These are phyloP conservation scores for Zalophus californianus DNA, from an alignment of 2,797 vertebrate genomes.

Conservation along the genomic window DNA sequence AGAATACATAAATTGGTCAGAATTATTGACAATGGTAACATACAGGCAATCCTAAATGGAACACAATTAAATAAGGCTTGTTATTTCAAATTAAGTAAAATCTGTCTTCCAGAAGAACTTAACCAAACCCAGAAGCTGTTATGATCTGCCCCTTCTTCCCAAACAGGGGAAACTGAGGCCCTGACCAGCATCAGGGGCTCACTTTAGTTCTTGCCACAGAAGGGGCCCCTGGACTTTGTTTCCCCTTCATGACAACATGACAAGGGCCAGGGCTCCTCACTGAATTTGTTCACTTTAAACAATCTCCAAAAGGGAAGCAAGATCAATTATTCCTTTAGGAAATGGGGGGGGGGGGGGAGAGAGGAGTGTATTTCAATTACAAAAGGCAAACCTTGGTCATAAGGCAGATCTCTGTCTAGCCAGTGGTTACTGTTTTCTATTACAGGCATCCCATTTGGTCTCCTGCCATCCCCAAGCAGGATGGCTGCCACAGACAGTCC, in stretches of 20 bases:
- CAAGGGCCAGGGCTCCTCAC: not conserved
- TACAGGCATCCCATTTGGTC: rapidly evolving
- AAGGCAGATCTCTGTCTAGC: not conserved
- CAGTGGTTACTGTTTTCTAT: not conserved
- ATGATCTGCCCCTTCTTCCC: not conserved
- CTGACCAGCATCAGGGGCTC: not conserved
- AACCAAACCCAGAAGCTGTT: not conserved
- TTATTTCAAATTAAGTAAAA: constrained; percentile 34
- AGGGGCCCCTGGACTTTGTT: not conserved
- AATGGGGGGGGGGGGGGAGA: not conserved
- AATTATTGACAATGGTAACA: not conserved
- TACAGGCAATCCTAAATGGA: not conserved
- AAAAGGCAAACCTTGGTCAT: not conserved
- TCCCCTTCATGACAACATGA: not conserved
- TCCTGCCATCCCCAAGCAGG: not conserved
- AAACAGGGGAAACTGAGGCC: not conserved
- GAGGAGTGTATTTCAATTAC: not conserved
- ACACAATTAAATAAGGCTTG: not conserved
- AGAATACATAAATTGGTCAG: not conserved
- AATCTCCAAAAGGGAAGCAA: not conserved
- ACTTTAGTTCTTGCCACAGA: not conserved
- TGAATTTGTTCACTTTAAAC: constrained; percentile 3
- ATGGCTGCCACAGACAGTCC: not conserved
- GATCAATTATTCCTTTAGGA: not conserved
- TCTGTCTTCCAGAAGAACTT: not conserved